Conservation (phyloP, 2,888 invertebrate genomes). For the Dryococelus australis region DNA sequence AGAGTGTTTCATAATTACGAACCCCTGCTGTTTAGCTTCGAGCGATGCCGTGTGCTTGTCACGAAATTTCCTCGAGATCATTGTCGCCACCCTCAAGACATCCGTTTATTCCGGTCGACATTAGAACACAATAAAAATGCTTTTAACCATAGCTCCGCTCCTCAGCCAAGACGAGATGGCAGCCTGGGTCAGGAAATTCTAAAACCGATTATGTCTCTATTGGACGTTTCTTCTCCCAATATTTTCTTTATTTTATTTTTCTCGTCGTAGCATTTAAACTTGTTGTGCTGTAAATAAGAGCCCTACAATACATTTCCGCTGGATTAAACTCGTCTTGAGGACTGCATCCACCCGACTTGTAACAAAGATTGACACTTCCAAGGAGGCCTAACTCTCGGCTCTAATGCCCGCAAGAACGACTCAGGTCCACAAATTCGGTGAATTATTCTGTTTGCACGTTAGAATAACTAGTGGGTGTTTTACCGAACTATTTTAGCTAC, state of each 20-base stretch:
- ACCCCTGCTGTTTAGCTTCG: no score
- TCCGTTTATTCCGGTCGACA: no score
- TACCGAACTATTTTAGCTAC: no score
- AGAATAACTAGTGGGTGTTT: neutral
- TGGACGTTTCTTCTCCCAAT: neutral
- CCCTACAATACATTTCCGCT: slow-evolving; percentile 1
- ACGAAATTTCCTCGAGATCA: no score
- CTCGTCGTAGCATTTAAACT: neutral
- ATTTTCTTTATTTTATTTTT: neutral
- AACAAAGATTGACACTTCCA: slow-evolving; percentile 11
- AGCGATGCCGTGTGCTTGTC: no score
- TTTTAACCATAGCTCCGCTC: neutral
- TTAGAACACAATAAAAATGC: no score
- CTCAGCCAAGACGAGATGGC: neutral
- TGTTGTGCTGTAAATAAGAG: slow-evolving; percentile 16
- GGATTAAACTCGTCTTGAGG: neutral
- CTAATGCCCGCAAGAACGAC: neutral
- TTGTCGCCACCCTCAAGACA: no score
- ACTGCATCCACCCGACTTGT: neutral
- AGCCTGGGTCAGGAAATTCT: neutral
- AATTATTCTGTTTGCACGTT: neutral
- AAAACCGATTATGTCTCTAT: slow-evolving; percentile 9
- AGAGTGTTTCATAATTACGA: no score
- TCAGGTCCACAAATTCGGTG: neutral
- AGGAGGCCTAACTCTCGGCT: neutral